Percentiles rank a stretch among this genome's conserved stretches.
phyloP scores from a whole-genome alignment of 2,888 invertebrate genomes.

The Hypomecis atomaria region DNA sequence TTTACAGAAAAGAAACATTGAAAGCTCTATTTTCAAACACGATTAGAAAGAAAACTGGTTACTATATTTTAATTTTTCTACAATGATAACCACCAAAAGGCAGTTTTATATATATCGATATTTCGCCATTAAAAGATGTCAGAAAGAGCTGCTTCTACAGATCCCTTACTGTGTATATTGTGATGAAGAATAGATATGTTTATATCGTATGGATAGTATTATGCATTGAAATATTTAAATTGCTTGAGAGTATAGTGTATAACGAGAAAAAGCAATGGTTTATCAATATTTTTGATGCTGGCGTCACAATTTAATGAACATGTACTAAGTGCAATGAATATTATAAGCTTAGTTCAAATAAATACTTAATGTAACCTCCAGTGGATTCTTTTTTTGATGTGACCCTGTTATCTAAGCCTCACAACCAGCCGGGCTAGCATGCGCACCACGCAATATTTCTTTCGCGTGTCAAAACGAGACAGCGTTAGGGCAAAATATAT shows the following conservation, averaged over 20 bases:
- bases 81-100: no score
- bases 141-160: background rate
- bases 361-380: constrained; percentile 47
- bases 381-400: constrained; percentile 15
- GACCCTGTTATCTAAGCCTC: background rate
- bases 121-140: background rate
- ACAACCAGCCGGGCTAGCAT: no score
- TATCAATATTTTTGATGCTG: constrained; percentile 59
- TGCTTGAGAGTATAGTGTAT: constrained; percentile 33
- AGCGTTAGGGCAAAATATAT: no score
- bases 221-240: constrained; percentile 38
- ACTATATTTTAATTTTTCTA: no score
- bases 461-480: no score
- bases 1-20: no score
- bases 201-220: constrained; percentile 36
- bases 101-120: background rate
- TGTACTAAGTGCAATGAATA: constrained; percentile 61
- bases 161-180: constrained; percentile 15
- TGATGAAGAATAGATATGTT: constrained; percentile 25
- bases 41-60: no score
- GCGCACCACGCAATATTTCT: no score
- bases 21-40: no score
- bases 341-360: constrained; percentile 58
- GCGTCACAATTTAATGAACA: constrained; percentile 56
- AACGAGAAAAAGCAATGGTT: constrained; percentile 31